Percentiles rank a stretch among this genome's conserved stretches.
phyloP scores from a whole-genome alignment of 1,140 invertebrate species.

The Lineus longissimus region DNA sequence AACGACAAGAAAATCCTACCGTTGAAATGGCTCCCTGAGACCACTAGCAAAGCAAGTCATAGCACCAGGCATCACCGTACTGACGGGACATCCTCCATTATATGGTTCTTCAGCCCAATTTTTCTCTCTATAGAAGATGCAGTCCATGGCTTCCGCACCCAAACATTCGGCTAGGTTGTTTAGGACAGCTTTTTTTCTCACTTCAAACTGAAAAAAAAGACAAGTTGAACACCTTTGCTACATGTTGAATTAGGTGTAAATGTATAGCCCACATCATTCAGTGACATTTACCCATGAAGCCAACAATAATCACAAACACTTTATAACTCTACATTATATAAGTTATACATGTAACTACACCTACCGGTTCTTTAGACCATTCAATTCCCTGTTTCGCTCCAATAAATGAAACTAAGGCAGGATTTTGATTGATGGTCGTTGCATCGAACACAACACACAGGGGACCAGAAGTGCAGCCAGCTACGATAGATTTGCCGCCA shows the following conservation, averaged over 20 bases:
- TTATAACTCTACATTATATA: no score
- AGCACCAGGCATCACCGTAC: constrained; percentile 39
- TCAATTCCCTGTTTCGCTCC: constrained; percentile 41
- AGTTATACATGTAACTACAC: no score
- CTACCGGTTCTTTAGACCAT: constrained; percentile 17
- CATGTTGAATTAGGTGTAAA: no score
- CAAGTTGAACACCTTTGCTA: no score
- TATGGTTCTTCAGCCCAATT: constrained; percentile 51
- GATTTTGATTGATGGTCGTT: constrained; percentile 42
- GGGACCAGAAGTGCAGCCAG: constrained; percentile 40
- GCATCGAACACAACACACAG: constrained; percentile 54
- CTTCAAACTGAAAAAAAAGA: constrained; percentile 21
- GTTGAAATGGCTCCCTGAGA: constrained; percentile 37
- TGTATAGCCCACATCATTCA: no score
- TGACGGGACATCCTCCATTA: constrained; percentile 45
- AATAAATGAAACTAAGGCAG: constrained; percentile 54
- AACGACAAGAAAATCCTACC: no score
- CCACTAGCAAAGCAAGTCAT: constrained; percentile 38
- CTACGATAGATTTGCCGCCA: constrained; percentile 35
- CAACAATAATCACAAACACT: no score
- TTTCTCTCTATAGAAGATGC: constrained; percentile 49
- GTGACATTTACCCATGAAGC: no score
- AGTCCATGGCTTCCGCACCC: constrained; percentile 38
- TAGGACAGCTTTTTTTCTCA: constrained; percentile 46
- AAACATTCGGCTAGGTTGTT: constrained; percentile 47